Evolutionary conservation across 2,888 invertebrate species (phyloP).

Genomic region (Agrilus cyanescens): DNA sequence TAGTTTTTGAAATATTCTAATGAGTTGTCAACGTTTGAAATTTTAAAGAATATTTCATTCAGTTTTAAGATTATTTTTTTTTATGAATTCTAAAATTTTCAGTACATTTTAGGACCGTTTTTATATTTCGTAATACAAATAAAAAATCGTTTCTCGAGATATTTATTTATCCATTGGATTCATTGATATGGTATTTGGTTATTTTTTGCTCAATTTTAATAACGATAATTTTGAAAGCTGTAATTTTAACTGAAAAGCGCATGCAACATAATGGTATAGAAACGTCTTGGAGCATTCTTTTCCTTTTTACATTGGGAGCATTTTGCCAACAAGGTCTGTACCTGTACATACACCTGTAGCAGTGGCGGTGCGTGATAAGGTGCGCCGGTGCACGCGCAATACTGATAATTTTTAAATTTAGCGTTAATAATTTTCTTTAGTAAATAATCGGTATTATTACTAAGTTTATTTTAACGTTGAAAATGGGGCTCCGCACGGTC

Average conservation of each 20-base stretch:
- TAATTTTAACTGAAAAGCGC: slow-evolving; percentile 31
- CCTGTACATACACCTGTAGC: background rate
- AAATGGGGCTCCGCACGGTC: too few species aligned
- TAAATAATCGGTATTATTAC: too few species aligned
- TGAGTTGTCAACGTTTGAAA: too few species aligned
- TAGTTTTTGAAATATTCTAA: too few species aligned
- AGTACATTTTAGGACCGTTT: slow-evolving; percentile 22
- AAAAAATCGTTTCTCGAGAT: slow-evolving; percentile 28
- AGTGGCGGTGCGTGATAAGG: too few species aligned
- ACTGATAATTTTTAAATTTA: too few species aligned
- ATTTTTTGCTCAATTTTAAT: slow-evolving; percentile 29
- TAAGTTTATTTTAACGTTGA: too few species aligned
- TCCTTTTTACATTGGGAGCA: slow-evolving; percentile 24
- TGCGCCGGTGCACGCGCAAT: too few species aligned
- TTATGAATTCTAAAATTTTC: background rate
- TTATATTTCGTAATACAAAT: slow-evolving; percentile 24
- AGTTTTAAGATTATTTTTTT: too few species aligned
- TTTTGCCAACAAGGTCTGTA: slow-evolving; percentile 18
- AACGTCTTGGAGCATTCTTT: slow-evolving; percentile 35
- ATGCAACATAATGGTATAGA: slow-evolving; percentile 29
- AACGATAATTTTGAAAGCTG: slow-evolving; percentile 28
- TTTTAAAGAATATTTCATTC: too few species aligned
- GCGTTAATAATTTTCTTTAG: too few species aligned
- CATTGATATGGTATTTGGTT: slow-evolving; percentile 33
- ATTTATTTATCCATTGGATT: slow-evolving; percentile 38